A percentile compares a stretch with the other conserved stretches of the same genome.
phyloP scores from a whole-genome alignment of 2,797 vertebrate species.

The Tapirus indicus region DNA sequence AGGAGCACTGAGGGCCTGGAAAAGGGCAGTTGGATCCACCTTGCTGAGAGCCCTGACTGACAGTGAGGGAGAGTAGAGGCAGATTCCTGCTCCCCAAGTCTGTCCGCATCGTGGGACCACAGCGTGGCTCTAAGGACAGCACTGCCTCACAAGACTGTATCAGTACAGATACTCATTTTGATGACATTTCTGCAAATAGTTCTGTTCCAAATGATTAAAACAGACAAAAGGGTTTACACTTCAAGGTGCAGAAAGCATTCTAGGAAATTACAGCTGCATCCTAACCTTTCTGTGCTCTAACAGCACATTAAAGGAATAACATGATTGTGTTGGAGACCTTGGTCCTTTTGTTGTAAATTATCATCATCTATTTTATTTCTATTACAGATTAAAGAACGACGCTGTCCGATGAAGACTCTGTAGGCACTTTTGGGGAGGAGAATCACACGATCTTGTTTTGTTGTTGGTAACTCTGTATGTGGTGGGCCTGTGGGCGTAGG shows the following conservation, averaged over 20 bases:
- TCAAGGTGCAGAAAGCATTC: not conserved
- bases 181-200: not conserved
- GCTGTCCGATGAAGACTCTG: not conserved
- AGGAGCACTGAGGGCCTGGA: not conserved
- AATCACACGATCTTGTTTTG: not conserved
- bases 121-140: not conserved
- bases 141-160: not conserved
- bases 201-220: not conserved
- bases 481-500: rapidly evolving
- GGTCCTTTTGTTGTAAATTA: not conserved
- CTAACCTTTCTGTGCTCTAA: not conserved
- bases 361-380: slow-evolving; percentile 27
- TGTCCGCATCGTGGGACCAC: not conserved
- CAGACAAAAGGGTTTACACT: not conserved
- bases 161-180: not conserved
- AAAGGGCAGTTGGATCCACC: not conserved
- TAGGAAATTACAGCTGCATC: not conserved
- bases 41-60: not conserved
- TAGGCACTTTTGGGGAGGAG: not conserved
- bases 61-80: not conserved
- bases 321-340: not conserved
- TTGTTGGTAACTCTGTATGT: not conserved
- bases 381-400: not conserved
- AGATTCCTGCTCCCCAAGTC: not conserved
- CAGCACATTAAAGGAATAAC: not conserved